Percentiles rank a stretch among this genome's conserved stretches.
Evolutionary conservation across 53 echinoderm and acorn worm species (phyloP).

Genomic region (Luidia sarsii): DNA sequence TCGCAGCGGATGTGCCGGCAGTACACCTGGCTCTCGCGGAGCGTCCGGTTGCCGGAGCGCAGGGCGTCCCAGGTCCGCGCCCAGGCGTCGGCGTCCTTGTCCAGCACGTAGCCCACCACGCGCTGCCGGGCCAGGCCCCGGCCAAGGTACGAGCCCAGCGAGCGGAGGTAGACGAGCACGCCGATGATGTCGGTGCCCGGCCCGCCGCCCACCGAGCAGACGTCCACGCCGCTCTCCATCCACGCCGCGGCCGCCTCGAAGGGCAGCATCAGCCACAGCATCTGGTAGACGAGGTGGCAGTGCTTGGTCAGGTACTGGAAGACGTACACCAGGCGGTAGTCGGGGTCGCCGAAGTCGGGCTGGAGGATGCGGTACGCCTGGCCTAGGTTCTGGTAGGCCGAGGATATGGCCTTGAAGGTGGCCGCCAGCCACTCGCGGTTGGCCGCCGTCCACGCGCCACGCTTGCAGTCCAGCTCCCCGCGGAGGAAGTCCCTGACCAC

Average conservation of each 20-base stretch:
- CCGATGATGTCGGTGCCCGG: slow-evolving; percentile 43
- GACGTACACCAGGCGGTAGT: slow-evolving; percentile 14
- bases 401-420: neutral
- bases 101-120: slow-evolving; percentile 30
- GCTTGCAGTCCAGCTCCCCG: neutral
- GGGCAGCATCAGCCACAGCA: slow-evolving; percentile 29
- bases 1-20: slow-evolving; percentile 20
- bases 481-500: slow-evolving; percentile 1
- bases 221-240: slow-evolving; percentile 23
- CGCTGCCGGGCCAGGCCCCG: slow-evolving; percentile 20
- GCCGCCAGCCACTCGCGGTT: neutral
- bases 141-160: slow-evolving; percentile 30
- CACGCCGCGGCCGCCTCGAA: neutral
- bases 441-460: too few relatives aligned
- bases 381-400: slow-evolving; percentile 17
- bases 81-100: slow-evolving; percentile 67
- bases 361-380: slow-evolving; percentile 2
- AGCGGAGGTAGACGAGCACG: slow-evolving; percentile 22
- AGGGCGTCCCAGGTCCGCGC: slow-evolving; percentile 64
- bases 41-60: slow-evolving; percentile 57
- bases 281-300: slow-evolving; percentile 42
- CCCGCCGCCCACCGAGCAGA: slow-evolving; percentile 47
- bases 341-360: slow-evolving; percentile 36
- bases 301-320: slow-evolving; percentile 35
- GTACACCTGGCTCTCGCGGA: slow-evolving; percentile 8